Evolutionary conservation across 1,140 invertebrate genomes (phyloP).

Genomic region (Plutomurus gul): DNA sequence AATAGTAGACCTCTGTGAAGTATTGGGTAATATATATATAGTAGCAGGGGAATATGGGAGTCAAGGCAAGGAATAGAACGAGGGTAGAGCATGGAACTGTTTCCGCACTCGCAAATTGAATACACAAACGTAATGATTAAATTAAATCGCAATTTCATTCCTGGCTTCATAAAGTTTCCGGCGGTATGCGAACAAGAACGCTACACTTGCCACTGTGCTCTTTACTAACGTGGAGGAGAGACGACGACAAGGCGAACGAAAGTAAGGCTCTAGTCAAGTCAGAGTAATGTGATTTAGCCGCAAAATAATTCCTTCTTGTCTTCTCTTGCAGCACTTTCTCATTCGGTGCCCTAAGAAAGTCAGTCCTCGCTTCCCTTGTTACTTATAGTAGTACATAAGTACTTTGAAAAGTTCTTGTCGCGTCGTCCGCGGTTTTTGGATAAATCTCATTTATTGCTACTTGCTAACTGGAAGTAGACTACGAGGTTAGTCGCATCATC

Average conservation of each 20-base stretch:
- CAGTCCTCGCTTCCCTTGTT: not conserved
- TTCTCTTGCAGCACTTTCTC: not conserved
- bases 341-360: not conserved
- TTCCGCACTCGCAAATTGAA: conserved; percentile 23
- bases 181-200: not conserved
- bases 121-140: conserved; percentile 30
- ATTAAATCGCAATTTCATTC: conserved; percentile 28
- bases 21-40: not conserved
- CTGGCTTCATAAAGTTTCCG: conserved; percentile 23
- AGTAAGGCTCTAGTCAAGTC: not conserved
- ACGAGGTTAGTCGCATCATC: too few relatives aligned
- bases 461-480: too few relatives aligned
- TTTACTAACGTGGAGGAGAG: not conserved
- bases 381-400: not conserved
- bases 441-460: not conserved
- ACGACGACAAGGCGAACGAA: not conserved
- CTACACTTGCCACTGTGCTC: not conserved
- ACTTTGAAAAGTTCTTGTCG: conserved; percentile 2
- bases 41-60: not conserved
- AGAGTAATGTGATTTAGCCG: conserved; percentile 17
- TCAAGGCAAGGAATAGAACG: not conserved
- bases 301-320: conserved; percentile 23
- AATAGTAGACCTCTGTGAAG: too few relatives aligned
- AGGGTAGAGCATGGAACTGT: not conserved
- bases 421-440: not conserved